Percentiles rank a stretch among this genome's conserved stretches.
Evolutionary conservation across 2,797 vertebrate species (phyloP).

Genomic region (Bufotes viridis): DNA sequence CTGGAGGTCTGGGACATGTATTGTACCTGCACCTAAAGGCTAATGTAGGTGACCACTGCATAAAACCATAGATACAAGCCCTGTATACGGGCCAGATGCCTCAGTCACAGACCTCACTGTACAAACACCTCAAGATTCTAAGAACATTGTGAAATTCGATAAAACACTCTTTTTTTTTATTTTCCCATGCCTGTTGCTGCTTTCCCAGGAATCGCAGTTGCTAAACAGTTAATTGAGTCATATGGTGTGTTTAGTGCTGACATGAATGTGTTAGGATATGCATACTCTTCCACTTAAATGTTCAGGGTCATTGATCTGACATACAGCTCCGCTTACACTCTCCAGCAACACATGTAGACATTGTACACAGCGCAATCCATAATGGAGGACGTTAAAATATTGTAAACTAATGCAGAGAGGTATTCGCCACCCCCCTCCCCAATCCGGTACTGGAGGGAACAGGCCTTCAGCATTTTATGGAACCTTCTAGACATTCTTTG

Average conservation of each 20-base stretch:
- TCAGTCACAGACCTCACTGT: not conserved
- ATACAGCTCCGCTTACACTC: not conserved
- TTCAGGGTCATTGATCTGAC: not conserved
- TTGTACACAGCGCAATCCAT: conserved; percentile 13
- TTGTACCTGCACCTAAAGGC: not conserved
- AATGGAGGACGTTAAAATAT: conserved; percentile 1
- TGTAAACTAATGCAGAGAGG: conserved; percentile 24
- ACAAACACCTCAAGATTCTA: not conserved
- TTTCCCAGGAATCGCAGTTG: conserved; percentile 16
- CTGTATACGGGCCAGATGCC: not conserved
- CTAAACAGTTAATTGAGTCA: conserved; percentile 27
- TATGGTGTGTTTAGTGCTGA: conserved; percentile 51
- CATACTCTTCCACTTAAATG: conserved; percentile 55
- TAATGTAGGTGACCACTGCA: not conserved
- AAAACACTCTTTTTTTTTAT: not conserved
- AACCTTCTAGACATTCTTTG: not conserved
- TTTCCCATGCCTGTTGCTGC: not conserved
- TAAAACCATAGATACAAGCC: not conserved
- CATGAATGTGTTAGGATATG: conserved; percentile 52
- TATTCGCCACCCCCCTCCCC: not conserved
- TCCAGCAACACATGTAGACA: not conserved
- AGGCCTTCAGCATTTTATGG: not conserved
- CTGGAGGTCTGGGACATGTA: not conserved
- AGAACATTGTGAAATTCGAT: too few species aligned
- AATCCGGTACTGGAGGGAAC: not conserved